Evolutionary conservation across 2,797 vertebrate genomes (phyloP).

Genomic region (Poliocrania exsul): DNA sequence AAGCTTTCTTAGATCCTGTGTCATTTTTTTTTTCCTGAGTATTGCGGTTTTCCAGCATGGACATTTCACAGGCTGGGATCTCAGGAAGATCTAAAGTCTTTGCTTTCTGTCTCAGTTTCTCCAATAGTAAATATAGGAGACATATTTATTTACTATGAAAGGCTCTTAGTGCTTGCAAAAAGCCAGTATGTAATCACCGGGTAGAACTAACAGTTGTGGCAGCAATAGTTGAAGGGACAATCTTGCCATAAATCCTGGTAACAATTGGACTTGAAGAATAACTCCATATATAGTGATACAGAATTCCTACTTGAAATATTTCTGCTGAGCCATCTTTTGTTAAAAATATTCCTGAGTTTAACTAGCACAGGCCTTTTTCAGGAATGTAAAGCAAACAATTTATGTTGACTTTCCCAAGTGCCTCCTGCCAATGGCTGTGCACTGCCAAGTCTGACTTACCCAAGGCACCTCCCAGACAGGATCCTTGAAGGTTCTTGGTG

Average conservation of each 20-base stretch:
- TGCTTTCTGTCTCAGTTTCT: background rate
- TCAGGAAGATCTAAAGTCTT: background rate
- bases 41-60: background rate
- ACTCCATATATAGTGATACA: background rate
- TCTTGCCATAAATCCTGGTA: background rate
- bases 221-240: background rate
- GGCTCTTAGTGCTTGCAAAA: background rate
- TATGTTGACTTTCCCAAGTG: background rate
- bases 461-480: background rate
- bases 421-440: background rate
- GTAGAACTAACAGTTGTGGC: background rate
- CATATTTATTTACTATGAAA: background rate
- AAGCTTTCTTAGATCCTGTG: conserved; percentile 13
- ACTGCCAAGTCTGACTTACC: background rate
- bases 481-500: background rate
- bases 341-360: background rate
- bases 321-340: background rate
- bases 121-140: background rate
- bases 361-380: background rate
- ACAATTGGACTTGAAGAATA: background rate
- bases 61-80: background rate
- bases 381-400: background rate
- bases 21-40: background rate
- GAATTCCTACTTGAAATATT: background rate
- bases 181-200: background rate